Percentiles rank a stretch among this genome's conserved stretches.
phyloP scores from a whole-genome alignment of 2,888 invertebrate genomes.

The Hemicrepidius hirtus region DNA sequence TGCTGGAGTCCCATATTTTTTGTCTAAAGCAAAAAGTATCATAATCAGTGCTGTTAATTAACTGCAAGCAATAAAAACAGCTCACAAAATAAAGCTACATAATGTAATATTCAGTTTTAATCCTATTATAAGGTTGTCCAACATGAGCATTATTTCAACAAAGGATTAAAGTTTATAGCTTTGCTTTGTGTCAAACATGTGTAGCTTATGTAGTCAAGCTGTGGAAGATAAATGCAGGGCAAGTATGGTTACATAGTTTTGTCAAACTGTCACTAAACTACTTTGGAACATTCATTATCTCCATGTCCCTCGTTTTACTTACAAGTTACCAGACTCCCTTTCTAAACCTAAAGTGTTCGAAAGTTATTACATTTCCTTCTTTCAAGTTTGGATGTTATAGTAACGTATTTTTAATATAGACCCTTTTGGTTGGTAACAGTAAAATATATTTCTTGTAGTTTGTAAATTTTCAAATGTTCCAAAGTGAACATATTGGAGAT shows the following conservation, averaged over 20 bases:
- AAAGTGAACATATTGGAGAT: conserved; percentile 28
- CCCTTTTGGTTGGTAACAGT: not conserved
- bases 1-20: too few relatives aligned
- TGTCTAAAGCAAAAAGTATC: too few relatives aligned
- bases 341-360: not conserved
- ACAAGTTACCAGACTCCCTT: conserved; percentile 9
- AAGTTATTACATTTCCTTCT: not conserved
- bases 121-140: conserved; percentile 32
- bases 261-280: conserved; percentile 53
- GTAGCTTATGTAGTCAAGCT: conserved; percentile 42
- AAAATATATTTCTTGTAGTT: conserved; percentile 14
- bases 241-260: conserved; percentile 51
- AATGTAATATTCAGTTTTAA: conserved; percentile 37
- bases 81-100: conserved; percentile 17
- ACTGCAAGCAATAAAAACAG: conserved; percentile 3
- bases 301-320: conserved; percentile 18
- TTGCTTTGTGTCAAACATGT: conserved; percentile 41
- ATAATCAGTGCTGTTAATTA: too few relatives aligned
- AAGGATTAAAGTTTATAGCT: conserved; percentile 40
- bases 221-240: conserved; percentile 49
- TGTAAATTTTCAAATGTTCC: conserved; percentile 13
- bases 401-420: conserved; percentile 1
- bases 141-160: conserved; percentile 40
- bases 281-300: conserved; percentile 49
- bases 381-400: not conserved